Conservation (phyloP, 2,797 vertebrate species). For the Parambassis ranga region DNA sequence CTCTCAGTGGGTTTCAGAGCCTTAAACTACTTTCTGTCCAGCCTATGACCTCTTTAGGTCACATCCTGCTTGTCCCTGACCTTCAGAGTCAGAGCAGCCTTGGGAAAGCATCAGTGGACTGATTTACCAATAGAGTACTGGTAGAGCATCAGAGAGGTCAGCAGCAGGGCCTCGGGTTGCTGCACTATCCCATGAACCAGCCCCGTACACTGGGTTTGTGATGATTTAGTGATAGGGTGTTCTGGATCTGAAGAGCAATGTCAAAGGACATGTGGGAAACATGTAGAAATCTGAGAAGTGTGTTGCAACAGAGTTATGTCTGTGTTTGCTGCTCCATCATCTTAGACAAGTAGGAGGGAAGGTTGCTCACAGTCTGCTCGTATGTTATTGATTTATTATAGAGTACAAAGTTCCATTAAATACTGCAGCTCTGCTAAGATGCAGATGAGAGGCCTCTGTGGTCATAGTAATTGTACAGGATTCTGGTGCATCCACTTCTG, state of each 20-base stretch:
- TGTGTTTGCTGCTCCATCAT: slow-evolving; percentile 59
- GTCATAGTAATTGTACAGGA: too few relatives aligned
- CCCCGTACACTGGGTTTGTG: slow-evolving; percentile 53
- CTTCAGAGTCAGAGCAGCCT: slow-evolving; percentile 62
- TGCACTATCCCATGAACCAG: slow-evolving; percentile 64
- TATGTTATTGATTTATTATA: too few relatives aligned
- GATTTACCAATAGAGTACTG: slow-evolving; percentile 77
- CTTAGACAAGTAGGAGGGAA: slow-evolving; percentile 34
- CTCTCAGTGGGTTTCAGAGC: slow-evolving; percentile 47
- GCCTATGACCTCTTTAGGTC: slow-evolving; percentile 56
- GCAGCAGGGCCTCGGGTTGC: slow-evolving; percentile 57
- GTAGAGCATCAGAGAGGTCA: slow-evolving; percentile 67
- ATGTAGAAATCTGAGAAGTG: slow-evolving; percentile 69
- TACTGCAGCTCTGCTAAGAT: too few relatives aligned
- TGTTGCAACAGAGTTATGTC: slow-evolving; percentile 60
- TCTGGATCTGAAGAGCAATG: slow-evolving; percentile 54
- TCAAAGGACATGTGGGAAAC: slow-evolving; percentile 68
- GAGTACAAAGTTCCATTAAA: too few relatives aligned
- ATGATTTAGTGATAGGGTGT: slow-evolving; percentile 72
- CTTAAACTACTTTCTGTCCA: slow-evolving; percentile 50
- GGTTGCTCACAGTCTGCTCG: too few relatives aligned
- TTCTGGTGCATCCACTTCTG: too few relatives aligned
- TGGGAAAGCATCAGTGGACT: slow-evolving; percentile 77
- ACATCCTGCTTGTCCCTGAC: slow-evolving; percentile 72
- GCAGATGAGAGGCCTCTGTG: too few relatives aligned